Evolutionary conservation across 2,113 vertebrate genomes (phyloP).

Genomic region (Pelecanus crispus): DNA sequence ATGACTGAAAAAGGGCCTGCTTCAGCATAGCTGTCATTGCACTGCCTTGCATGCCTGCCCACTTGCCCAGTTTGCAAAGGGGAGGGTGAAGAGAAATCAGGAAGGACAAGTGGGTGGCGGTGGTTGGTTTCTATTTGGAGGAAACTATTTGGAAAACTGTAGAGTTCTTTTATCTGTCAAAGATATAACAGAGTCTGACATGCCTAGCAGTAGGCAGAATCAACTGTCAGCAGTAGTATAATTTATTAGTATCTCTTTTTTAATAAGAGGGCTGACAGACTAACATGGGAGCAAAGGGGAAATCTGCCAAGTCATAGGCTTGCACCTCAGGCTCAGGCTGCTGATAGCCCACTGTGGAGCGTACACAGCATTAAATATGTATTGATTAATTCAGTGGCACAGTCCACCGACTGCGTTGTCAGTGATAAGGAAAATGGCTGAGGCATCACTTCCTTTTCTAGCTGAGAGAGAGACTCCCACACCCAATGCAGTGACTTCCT

Average conservation of each 20-base stretch:
- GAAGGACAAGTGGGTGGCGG: background rate
- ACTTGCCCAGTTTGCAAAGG: background rate
- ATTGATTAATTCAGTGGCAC: slow-evolving; percentile 26
- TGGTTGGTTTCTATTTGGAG: slow-evolving; percentile 42
- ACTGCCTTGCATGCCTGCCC: background rate
- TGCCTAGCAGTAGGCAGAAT: slow-evolving; percentile 52
- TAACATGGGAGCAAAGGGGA: slow-evolving; percentile 23
- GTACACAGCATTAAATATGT: slow-evolving; percentile 20
- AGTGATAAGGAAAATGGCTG: background rate
- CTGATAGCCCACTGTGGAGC: background rate
- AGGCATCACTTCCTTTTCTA: background rate
- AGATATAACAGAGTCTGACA: slow-evolving; percentile 53
- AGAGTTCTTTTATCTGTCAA: slow-evolving; percentile 1
- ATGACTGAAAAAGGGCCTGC: background rate
- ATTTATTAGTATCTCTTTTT: slow-evolving; percentile 50
- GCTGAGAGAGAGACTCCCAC: background rate
- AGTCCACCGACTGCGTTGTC: background rate
- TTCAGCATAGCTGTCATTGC: background rate
- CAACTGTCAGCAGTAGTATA: slow-evolving; percentile 51
- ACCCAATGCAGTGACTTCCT: background rate
- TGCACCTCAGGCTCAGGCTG: slow-evolving; percentile 20
- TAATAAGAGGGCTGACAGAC: slow-evolving; percentile 2
- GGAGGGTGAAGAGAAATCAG: background rate
- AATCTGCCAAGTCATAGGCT: slow-evolving; percentile 22
- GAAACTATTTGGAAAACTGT: slow-evolving; percentile 19